Conservation (phyloP, 1,140 invertebrate species). For the Platyura marginata region DNA sequence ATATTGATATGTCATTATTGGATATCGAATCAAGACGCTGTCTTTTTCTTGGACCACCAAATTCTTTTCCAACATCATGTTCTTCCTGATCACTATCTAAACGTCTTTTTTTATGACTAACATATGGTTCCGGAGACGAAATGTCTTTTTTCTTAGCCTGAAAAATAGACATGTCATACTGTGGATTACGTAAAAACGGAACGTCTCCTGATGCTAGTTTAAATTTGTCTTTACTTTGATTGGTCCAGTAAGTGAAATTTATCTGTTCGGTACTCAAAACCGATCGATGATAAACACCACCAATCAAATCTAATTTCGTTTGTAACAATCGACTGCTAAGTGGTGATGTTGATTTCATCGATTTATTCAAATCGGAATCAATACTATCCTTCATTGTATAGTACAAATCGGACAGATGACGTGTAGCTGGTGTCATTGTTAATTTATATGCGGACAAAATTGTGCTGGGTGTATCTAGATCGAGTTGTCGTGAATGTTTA, state of each 20-base stretch:
- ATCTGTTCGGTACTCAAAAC: conserved; percentile 12
- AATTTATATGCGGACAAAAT: conserved; percentile 14
- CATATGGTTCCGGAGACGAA: neutral
- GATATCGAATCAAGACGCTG: neutral
- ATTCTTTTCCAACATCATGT: neutral
- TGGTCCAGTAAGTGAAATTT: neutral
- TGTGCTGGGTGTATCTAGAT: conserved; percentile 6
- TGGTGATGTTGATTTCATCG: conserved; percentile 7
- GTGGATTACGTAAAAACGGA: neutral
- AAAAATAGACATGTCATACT: too few species aligned
- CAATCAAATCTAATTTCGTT: conserved; percentile 7
- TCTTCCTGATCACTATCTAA: neutral
- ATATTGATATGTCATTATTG: neutral
- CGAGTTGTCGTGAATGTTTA: neutral
- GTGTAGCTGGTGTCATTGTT: conserved; percentile 16
- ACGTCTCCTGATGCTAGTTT: neutral
- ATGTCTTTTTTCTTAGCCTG: neutral
- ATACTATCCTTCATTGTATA: conserved; percentile 6
- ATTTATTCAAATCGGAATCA: conserved; percentile 9
- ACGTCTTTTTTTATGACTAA: neutral
- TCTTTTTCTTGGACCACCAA: neutral
- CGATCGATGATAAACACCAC: conserved; percentile 15
- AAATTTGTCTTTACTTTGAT: neutral
- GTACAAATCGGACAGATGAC: conserved; percentile 14
- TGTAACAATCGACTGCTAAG: conserved; percentile 16